Conservation (phyloP, 2,113 vertebrate species). For the Callithrix jacchus region DNA sequence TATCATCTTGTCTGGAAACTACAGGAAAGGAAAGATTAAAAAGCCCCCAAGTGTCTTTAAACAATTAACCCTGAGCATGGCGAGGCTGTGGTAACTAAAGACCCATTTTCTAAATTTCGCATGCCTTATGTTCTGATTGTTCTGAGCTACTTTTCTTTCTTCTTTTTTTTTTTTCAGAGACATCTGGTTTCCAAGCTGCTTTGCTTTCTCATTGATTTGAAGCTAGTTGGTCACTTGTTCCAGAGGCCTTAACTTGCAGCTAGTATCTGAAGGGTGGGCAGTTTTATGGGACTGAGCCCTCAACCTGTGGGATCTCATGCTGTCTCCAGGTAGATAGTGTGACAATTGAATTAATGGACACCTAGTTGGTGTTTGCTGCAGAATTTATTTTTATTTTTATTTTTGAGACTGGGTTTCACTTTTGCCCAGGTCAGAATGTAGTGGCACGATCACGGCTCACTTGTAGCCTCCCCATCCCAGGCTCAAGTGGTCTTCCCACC, state of each 20-base stretch:
- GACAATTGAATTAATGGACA: neutral
- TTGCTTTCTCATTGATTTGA: neutral
- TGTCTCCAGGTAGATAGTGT: neutral
- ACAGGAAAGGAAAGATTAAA: neutral
- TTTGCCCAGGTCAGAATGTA: too few relatives aligned
- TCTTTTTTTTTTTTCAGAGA: too few relatives aligned
- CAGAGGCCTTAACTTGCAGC: neutral
- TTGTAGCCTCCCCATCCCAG: too few relatives aligned
- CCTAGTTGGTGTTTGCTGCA: neutral
- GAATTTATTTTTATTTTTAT: too few relatives aligned
- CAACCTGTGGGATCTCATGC: neutral
- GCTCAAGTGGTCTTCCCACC: too few relatives aligned
- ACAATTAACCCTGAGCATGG: too few relatives aligned
- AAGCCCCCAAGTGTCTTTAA: neutral
- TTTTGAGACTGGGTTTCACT: too few relatives aligned
- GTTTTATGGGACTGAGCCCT: neutral
- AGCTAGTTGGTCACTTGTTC: neutral
- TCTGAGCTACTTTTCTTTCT: neutral
- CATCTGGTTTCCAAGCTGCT: neutral
- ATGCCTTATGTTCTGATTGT: neutral
- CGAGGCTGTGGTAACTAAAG: too few relatives aligned
- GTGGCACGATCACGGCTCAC: too few relatives aligned
- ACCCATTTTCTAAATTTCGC: too few relatives aligned
- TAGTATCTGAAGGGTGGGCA: neutral
- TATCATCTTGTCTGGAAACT: neutral